Base-by-base conservation (phyloP, 2,888 invertebrate genomes). In the Poecilobothrus nobilitatus region DNA sequence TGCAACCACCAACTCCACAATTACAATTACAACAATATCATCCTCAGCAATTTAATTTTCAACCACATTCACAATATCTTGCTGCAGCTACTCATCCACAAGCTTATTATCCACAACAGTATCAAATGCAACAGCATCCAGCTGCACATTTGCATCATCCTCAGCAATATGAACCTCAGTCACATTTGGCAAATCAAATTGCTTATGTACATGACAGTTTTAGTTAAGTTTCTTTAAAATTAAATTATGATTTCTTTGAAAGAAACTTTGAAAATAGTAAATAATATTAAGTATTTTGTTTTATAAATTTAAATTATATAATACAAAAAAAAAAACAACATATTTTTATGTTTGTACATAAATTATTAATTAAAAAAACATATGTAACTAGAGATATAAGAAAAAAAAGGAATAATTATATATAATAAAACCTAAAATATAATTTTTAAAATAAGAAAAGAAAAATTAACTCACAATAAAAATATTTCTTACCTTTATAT, bases 111-210 rank as follows among this genome's bases (percentile, higher is more conserved):
- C 53, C 53, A 15, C 53, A 53, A n/a, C 53, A 53, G 15, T 53
- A 53, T 53, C 53, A 53, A 53, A 18, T 53, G 18, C 53, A 53
- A 53, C 53, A 53, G n/a, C 53, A 53, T 53, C 18, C 53, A 18
- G 53, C 53, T 53, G 15, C 53, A 4, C 53, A 53, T 53, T 53
- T 53, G 18, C 53, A 53, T 12, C 53, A 53, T 53, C 53, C 15
- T 53, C 53, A 53, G 53, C 53, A 53, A 53, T 53, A 53, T 53
- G 53, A 53, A 53, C 53, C 53, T 53, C 53, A 53, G n/a, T 53
- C 53, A 53, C 53, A 53, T 53, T 53, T 53, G 18, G 53, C 53
- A 53, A 53, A 53, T 53, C 53, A 53, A 53, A 53, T 53, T 53
- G 53, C 53, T 53, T 53, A 53, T 53, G 53, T 53, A n/a, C 53